Evolutionary conservation across 2,888 invertebrate genomes (phyloP), one percentile per base, ranked within the genome.

Genomic region (Melanostoma mellinum): DNA sequence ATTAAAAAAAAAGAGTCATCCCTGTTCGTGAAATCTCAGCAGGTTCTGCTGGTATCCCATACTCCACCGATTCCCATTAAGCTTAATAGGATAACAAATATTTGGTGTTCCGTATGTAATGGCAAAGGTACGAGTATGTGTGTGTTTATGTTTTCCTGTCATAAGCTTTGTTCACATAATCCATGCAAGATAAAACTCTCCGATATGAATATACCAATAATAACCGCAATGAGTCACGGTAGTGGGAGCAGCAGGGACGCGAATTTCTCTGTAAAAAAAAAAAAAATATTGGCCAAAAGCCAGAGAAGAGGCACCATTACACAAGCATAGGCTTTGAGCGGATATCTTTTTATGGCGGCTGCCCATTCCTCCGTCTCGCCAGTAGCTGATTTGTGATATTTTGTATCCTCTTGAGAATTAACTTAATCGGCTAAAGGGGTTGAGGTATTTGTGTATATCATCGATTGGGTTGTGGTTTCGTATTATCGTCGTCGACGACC

Each of bases 81-180:
- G 61, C 10, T 68, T 69, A 60, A 69, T 80, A 74, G 68, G 67
- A 74, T 68, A 50, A 61, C 74, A 79, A 79, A 80, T 75, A 80
- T 80, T 80, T 80, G 75, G 50, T 68, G 9, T 44, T 35, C 67
- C 68, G 56, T 56, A 40, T 20, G 2, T 55, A 55, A 9, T 53
- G 8, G n/a, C 20, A 8, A 9, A 40, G 3, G 6, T 8, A 40
- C 3, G 30, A 5, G 38, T 32, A 35, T 40, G 4, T 2, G 36
- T 33, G 20, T 44, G 38, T 46, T 10, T 74, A 20, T 58, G 46
- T 52, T 5, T 32, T n/a, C 5, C 52, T 58, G 69, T 71, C 55
- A 63, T 63, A 61, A 60, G 61, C 61, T 56, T 42, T 61, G 61
- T 69, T 68, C 69, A 50, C 75, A 63, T 75, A 69, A 80, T 75